Conservation (phyloP, 2,113 vertebrate species). For the Pygoscelis antarcticus region DNA sequence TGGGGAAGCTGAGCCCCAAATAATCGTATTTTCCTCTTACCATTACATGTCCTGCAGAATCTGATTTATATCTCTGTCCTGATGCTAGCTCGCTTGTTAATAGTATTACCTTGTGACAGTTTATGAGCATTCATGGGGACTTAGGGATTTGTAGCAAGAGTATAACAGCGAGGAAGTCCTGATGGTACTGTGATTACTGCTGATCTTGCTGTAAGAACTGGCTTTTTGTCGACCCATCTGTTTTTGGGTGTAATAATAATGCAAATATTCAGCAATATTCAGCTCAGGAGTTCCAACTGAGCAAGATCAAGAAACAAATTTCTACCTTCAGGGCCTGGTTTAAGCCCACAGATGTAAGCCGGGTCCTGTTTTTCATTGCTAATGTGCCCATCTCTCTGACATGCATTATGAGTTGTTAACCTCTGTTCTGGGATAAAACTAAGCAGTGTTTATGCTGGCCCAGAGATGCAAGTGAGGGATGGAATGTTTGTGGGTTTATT, state of each 20-base stretch:
- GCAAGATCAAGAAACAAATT: neutral
- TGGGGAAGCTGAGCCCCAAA: neutral
- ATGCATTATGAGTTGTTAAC: neutral
- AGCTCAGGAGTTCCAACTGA: neutral
- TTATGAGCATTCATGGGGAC: neutral
- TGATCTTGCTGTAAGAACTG: neutral
- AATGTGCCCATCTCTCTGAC: neutral
- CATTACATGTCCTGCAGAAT: accelerated
- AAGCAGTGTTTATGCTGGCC: neutral
- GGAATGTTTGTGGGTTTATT: neutral
- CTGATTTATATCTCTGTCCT: neutral
- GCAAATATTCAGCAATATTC: neutral
- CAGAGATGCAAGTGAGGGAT: neutral
- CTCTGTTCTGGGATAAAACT: neutral
- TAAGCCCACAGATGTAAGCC: neutral
- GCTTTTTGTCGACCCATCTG: neutral
- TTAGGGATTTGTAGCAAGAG: neutral
- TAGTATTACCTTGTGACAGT: neutral
- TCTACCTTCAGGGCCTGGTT: neutral
- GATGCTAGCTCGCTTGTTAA: neutral
- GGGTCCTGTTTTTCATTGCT: neutral
- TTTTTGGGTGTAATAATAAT: neutral
- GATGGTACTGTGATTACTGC: neutral
- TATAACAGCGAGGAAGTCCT: neutral
- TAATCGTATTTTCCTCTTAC: neutral